Evolutionary conservation across 2,797 vertebrate species (phyloP).

Genomic region (Botia kubotai): DNA sequence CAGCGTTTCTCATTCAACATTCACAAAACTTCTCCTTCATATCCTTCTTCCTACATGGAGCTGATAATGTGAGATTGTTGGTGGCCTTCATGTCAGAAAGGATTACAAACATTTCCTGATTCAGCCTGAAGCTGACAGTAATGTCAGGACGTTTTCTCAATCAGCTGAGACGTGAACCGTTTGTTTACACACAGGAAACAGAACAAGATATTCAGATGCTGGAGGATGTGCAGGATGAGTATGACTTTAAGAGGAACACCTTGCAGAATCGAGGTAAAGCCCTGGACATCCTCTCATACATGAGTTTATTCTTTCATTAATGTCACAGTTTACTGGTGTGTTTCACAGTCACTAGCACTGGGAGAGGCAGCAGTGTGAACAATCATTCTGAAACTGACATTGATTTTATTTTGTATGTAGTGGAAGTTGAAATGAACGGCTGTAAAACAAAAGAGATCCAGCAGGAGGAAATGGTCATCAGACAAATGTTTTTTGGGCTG

Average conservation of each 20-base stretch:
- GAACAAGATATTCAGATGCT: conserved; percentile 85
- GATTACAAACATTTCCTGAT: too few species aligned
- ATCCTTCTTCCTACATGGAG: too few species aligned
- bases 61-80: too few species aligned
- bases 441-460: conserved; percentile 73
- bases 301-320: too few species aligned
- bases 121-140: too few species aligned
- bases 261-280: conserved; percentile 79
- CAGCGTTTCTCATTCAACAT: neutral
- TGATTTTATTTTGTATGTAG: conserved; percentile 46
- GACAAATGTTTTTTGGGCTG: conserved; percentile 79
- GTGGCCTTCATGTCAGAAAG: too few species aligned
- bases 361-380: neutral
- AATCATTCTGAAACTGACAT: neutral
- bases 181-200: conserved; percentile 71
- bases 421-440: conserved; percentile 71
- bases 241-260: conserved; percentile 86
- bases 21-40: neutral
- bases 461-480: conserved; percentile 77
- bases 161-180: too few species aligned
- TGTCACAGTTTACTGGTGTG: too few species aligned
- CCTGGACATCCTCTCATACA: too few species aligned
- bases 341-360: too few species aligned
- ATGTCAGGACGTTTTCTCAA: too few species aligned
- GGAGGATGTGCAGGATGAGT: conserved; percentile 86